Evolutionary conservation across 2,888 invertebrate species (phyloP), one percentile per base, ranked within the genome.

Genomic region (Mechanitis mazaeus): DNA sequence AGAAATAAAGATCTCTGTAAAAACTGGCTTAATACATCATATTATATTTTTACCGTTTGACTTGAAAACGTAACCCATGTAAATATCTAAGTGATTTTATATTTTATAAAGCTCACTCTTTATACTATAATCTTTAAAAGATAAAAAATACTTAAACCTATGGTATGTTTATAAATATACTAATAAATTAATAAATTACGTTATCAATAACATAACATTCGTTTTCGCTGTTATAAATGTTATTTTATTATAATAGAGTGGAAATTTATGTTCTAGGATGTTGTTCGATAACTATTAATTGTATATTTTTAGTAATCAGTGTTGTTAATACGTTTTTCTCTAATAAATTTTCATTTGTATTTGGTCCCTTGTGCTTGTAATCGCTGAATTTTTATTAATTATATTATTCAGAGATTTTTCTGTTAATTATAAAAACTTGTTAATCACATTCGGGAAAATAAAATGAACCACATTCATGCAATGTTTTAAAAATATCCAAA

Each of bases 361-460:
- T 90, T 90, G 89, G 89, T 90, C 89, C 89, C 89, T 87, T 89
- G 85, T 83, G 89, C 89, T 90, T 89, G 89, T 87, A 89, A 87
- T 85, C 75, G 73, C 79, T 84, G 82, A 84, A 83, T 82, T 72
- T 73, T 71, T 76, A 72, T 69, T 75, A 72, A 72, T 69, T 74
- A 75, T 72, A 76, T 72, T 70, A 80, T 84, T 80, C 78, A 81
- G 78, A 78, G 76, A 75, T 78, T 75, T 74, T 69, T 71, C 69
- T 71, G 83, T 87, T 85, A 84, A 83, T 83, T 68, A 69, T 58
- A 76, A 80, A 73, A 75, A 68, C 71, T 75, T 76, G 82, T 86
- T 87, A 86, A 79, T 84, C 71, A 87, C 84, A 83, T 72, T 75
- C 69, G 75, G 77, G 70, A 80, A 80, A 75, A 77, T 75, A 72